Percentiles rank a stretch among this genome's conserved stretches.
Evolutionary conservation across 1,140 invertebrate species (phyloP).

Genomic region (Heliconius himera): DNA sequence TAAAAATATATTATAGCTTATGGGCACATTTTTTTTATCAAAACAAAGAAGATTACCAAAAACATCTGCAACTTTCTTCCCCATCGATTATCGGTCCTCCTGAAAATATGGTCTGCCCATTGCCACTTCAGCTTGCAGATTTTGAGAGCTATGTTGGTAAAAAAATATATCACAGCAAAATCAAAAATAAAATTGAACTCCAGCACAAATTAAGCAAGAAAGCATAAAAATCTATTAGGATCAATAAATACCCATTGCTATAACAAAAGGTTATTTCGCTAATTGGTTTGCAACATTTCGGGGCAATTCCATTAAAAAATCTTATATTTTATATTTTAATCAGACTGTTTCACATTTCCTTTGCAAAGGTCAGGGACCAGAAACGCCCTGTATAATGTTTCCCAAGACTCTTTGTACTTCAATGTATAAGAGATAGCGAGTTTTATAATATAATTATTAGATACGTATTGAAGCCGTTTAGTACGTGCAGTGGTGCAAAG

Average conservation of each 20-base stretch:
- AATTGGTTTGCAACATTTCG: slow-evolving; percentile 27
- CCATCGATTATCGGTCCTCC: too few species aligned
- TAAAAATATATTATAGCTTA: too few species aligned
- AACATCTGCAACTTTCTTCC: too few species aligned
- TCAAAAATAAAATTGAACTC: background rate
- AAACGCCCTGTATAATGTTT: slow-evolving; percentile 33
- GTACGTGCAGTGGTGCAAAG: too few species aligned
- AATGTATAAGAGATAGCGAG: slow-evolving; percentile 1
- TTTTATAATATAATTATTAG: background rate
- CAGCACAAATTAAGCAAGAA: background rate
- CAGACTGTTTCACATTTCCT: slow-evolving; percentile 32
- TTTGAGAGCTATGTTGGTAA: too few species aligned
- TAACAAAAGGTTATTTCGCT: slow-evolving; percentile 27
- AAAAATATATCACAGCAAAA: too few species aligned
- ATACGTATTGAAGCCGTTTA: too few species aligned
- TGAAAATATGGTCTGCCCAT: too few species aligned
- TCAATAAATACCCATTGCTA: background rate
- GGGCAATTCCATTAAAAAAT: background rate
- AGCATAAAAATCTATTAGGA: background rate
- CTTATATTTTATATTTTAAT: slow-evolving; percentile 29
- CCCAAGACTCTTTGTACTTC: slow-evolving; percentile 6
- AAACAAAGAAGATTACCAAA: too few species aligned
- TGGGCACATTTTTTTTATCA: too few species aligned
- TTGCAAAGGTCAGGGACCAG: slow-evolving; percentile 29
- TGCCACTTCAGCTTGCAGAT: too few species aligned